These are phyloP conservation scores for Ptyas mucosa DNA, from an alignment of 2,113 vertebrate genomes.

Conservation along the genomic window DNA sequence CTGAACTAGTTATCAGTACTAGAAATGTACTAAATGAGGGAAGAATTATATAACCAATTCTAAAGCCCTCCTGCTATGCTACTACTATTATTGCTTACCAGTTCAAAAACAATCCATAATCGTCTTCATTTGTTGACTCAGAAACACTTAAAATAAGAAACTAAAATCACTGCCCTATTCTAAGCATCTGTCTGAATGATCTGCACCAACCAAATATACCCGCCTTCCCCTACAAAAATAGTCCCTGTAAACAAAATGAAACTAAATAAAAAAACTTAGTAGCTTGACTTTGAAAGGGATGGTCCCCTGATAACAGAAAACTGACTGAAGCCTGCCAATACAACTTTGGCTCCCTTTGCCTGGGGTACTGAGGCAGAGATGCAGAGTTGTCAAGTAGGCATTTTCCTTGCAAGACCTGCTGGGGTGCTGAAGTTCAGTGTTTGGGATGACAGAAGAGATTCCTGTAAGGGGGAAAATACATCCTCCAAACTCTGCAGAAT, in stretches of 20 bases:
- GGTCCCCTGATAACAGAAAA: not conserved
- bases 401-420: not conserved
- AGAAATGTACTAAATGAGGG: conserved; percentile 4
- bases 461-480: not conserved
- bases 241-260: not conserved
- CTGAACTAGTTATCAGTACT: conserved; percentile 19
- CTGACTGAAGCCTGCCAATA: not conserved
- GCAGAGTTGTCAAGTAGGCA: not conserved
- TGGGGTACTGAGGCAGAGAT: not conserved
- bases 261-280: not conserved
- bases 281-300: not conserved
- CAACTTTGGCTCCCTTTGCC: not conserved
- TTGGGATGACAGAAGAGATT: not conserved
- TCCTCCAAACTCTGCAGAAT: not conserved
- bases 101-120: not conserved
- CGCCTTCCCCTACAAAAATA: not conserved
- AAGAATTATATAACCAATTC: not conserved
- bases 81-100: not conserved
- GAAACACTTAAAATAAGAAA: not conserved
- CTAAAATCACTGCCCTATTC: not conserved
- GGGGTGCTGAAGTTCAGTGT: not conserved
- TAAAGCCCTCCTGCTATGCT: not conserved
- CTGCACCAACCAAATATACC: not conserved
- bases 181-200: not conserved
- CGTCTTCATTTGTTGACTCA: not conserved